Base-by-base conservation (phyloP, 2,797 vertebrate genomes). In the Phrynocephalus forsythii region DNA sequence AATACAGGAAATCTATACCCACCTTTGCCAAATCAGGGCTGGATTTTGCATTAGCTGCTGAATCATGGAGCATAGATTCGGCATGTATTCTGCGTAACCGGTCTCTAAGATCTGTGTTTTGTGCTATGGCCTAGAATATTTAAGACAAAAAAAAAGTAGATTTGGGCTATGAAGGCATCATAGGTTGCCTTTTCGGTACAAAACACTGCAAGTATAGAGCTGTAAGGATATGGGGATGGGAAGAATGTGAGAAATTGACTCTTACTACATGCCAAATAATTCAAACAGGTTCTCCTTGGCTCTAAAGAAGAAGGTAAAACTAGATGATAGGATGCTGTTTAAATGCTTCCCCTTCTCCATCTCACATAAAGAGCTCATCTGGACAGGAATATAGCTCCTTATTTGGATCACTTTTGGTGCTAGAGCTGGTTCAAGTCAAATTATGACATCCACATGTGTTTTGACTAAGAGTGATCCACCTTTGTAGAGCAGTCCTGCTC, bases 1-100 rank as follows among this genome's bases (percentile, higher is more conserved):
- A 86, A 76, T 60, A 93, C 6, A 84, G 84, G 90, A 95, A 92
- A 95, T 92, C 95, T 91, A 86, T 97, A 97, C 99, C 98, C 98
- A 99, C 98, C 99, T 99, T 98, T 93, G 97, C 96, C 94, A 98
- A 96, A 96, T 96, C 96, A 95, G 98, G 96, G 93, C 95, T 97
- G 94, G 97, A 95, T 96, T 98, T 98, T 97, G 97, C 96, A 95
- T 96, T 96, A 95, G 95, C 94, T 92, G 97, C 96, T 96, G 97
- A 96, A 92, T 99, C 98, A 97, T 97, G 95, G 95, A 99, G 96
- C 96, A 97, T 96, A 94, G 98, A 99, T 95, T 99, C 98, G 22
- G 97, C 96, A 94, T 99, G 98, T 97, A 99, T 99, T 98, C 98
- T 99, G 98, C 96, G 95, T 97, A 99, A 98, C 86, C 98, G 98